Evolutionary conservation across 2,797 vertebrate genomes (phyloP).

Genomic region (Lagorchestes hirsutus): DNA sequence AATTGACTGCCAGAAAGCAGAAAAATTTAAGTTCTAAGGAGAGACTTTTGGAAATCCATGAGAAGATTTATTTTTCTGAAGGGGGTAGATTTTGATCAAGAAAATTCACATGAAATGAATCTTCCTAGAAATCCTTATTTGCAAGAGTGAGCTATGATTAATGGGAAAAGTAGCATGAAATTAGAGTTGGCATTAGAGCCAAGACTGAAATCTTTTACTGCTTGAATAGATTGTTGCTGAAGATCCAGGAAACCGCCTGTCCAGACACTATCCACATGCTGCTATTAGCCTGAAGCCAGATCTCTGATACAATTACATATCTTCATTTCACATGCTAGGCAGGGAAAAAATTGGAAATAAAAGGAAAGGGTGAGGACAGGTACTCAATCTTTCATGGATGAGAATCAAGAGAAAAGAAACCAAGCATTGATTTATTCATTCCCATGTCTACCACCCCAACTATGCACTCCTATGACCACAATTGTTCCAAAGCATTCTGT

Average conservation of each 20-base stretch:
- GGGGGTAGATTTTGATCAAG: slow-evolving; percentile 1
- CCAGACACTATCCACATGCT: slow-evolving; percentile 11
- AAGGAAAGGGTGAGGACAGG: not conserved
- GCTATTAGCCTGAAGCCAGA: not conserved
- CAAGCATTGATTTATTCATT: not conserved
- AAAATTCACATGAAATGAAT: slow-evolving; percentile 33
- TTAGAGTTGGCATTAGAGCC: slow-evolving; percentile 35
- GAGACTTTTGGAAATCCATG: slow-evolving; percentile 17
- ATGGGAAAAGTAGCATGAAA: slow-evolving; percentile 49
- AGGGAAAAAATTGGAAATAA: not conserved
- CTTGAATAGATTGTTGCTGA: slow-evolving; percentile 50
- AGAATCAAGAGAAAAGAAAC: not conserved
- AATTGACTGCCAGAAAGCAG: not conserved
- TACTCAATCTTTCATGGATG: not conserved
- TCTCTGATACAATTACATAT: slow-evolving; percentile 20
- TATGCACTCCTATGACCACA: not conserved
- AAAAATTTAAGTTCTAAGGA: not conserved
- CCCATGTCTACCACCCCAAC: not conserved
- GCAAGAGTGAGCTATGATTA: slow-evolving; percentile 26
- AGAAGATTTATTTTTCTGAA: slow-evolving; percentile 6
- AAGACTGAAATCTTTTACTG: slow-evolving; percentile 48
- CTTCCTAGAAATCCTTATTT: slow-evolving; percentile 34
- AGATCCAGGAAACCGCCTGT: slow-evolving; percentile 47
- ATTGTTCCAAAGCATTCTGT: not conserved
- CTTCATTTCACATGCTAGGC: not conserved